Evolutionary conservation across 2,113 vertebrate species (phyloP), one percentile per base, ranked within the genome.

Genomic region (Corythoichthys haematopterus): DNA sequence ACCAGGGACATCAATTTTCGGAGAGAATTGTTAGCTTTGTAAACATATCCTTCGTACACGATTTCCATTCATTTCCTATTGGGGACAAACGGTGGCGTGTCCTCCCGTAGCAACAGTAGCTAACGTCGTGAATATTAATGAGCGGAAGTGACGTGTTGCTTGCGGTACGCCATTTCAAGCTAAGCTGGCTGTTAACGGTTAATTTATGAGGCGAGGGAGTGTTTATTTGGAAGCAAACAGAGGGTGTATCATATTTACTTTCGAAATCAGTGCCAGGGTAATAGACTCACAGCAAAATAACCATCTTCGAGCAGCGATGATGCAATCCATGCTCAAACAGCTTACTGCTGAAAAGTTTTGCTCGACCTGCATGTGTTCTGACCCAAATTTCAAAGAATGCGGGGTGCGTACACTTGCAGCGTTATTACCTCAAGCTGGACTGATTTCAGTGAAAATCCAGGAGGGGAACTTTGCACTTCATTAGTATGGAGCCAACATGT

Each of bases 371-470:
- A 53, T 68, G 20, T 4, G 61, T 65, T 70, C 35, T 81, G 72
- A 80, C 72, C 79, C 15, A 16, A 38, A 76, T 84, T 64, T 71
- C 0, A 0, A 66, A 68, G 71, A 81, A 78, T 64, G 66, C 13
- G 8, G 33, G 37, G 33, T 66, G 56, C 72, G 52, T 66, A 64
- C 61, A 74, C 61, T 71, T 0, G 0, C 71, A 38, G 68, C 72
- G 70, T 78, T 76, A 83, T 77, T 65, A 66, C 55, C 61, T 78
- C 65, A 74, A 33, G 64, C 38, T 47, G 20, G 20, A n/a, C 35
- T 64, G 16, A 65, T 51, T 67, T 68, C 37, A 59, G 37, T 72
- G 65, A 81, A 28, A 53, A 75, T 70, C 58, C 11, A 64, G 28
- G 73, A 74, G 73, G 55, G 53, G 20, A 33, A 56, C 0, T 7